Base-by-base conservation (phyloP, 2,797 vertebrate genomes). In the Schizopygopsis pylzovi region DNA sequence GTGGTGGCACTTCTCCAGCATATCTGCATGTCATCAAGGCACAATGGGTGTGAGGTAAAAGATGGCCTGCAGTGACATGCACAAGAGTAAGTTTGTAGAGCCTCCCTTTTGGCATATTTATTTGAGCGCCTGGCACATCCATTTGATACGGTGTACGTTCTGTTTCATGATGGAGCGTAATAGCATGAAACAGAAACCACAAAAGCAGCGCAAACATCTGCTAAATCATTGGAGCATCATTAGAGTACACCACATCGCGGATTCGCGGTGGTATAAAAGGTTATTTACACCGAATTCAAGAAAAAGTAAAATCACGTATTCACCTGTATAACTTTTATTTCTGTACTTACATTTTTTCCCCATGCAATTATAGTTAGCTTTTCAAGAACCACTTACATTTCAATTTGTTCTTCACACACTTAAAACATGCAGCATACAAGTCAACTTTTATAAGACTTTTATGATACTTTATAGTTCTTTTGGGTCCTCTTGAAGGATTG, bases 21-120 rank as follows among this genome's bases (percentile, higher is more conserved):
- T 73, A 61, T 49, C 20, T 22, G 49, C 39, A 20, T 71, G 39
- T 10, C 37, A 3, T 37, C 9, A 13, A n/a, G 13, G 16, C 28
- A 45, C 28, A 82, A 67, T 43, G 76, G 37, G 37, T 13, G 6
- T 79, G 49, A 6, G 16, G 39, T 52, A 28, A 68, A 75, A 87
- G 65, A 15, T 28, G 20, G 43, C 79, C 56, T 54, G 76, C 18
- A 43, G 15, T 75, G 22, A 77, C 79, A 89, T 76, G 75, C 39
- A 83, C 76, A 88, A 67, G 9, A 83, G 41, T 18, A 47, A 4
- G 20, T 71, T 22, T 37, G 25, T 28, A 41, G 9, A 41, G 41
- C 78, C 59, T 79, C 65, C 79, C 84, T 41, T 16, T 16, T 77
- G 71, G 72, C 33, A 71, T 45, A 54, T 88, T 72, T 88, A 76